A percentile compares a stretch with the other conserved stretches of the same genome.
Conservation (phyloP, 2,888 invertebrate species). For the Pammene aurita region DNA sequence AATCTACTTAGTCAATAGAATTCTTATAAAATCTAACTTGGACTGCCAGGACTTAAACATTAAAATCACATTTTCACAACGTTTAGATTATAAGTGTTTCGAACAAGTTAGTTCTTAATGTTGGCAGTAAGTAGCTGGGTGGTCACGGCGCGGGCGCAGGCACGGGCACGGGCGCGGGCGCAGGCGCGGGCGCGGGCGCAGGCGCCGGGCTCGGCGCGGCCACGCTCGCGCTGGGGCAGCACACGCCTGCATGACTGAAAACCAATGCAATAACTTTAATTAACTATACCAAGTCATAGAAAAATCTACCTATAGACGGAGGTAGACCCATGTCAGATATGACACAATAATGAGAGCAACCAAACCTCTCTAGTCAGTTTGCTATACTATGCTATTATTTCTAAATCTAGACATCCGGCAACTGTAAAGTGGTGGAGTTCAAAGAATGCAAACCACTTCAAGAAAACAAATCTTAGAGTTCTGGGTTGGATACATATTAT, state of each 20-base stretch:
- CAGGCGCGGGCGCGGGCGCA: slow-evolving; percentile 5
- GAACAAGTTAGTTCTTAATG: slow-evolving; percentile 10
- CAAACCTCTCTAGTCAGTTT: too few species aligned
- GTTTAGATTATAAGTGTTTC: slow-evolving; percentile 16
- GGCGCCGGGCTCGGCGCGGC: neutral
- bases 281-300: too few species aligned
- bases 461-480: too few species aligned
- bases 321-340: too few species aligned
- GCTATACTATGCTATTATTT: too few species aligned
- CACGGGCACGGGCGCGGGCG: neutral
- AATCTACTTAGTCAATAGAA: too few species aligned
- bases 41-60: slow-evolving; percentile 21
- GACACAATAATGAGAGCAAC: too few species aligned
- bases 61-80: slow-evolving; percentile 37
- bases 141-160: slow-evolving; percentile 24
- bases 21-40: neutral
- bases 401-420: too few species aligned
- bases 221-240: slow-evolving; percentile 59
- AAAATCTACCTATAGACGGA: too few species aligned
- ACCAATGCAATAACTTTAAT: slow-evolving; percentile 19
- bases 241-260: slow-evolving; percentile 75
- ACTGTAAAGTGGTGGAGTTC: too few species aligned
- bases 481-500: too few species aligned
- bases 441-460: too few species aligned
- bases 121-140: slow-evolving; percentile 17